A percentile compares a stretch with the other conserved stretches of the same genome.
Evolutionary conservation across 2,797 vertebrate genomes (phyloP).

Genomic region (Centroberyx gerrardi): DNA sequence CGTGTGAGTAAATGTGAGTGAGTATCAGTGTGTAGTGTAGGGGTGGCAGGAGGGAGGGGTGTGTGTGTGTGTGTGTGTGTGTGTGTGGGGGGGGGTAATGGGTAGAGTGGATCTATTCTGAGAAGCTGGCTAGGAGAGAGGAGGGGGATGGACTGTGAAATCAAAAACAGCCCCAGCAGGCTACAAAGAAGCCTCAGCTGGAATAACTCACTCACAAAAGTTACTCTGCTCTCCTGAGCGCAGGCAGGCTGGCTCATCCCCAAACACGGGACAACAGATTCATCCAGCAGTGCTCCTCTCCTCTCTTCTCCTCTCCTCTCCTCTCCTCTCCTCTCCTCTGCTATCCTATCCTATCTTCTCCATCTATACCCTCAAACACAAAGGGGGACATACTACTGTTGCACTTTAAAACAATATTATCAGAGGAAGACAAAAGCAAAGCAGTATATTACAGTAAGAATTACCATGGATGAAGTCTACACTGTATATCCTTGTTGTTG

Average conservation of each 20-base stretch:
- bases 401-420: conserved; percentile 18
- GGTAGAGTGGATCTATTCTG: conserved; percentile 31
- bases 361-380: conserved; percentile 18
- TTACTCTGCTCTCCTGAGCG: conserved; percentile 77
- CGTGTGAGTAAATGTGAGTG: conserved; percentile 48
- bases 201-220: conserved; percentile 84
- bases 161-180: conserved; percentile 81
- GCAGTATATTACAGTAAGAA: background rate
- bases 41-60: conserved; percentile 50
- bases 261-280: conserved; percentile 56
- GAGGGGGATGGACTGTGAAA: conserved; percentile 79
- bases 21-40: conserved; percentile 37
- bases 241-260: conserved; percentile 60
- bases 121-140: conserved; percentile 53
- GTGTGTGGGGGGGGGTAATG: background rate
- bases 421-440: conserved; percentile 2
- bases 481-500: too few species aligned
- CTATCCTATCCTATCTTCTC: conserved; percentile 20
- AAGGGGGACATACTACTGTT: conserved; percentile 14
- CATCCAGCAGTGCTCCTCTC: conserved; percentile 25
- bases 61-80: conserved; percentile 5
- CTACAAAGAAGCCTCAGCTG: conserved; percentile 79
- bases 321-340: conserved; percentile 2
- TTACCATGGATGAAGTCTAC: too few species aligned
- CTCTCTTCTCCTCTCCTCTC: conserved; percentile 11